Evolutionary conservation across 2,797 vertebrate species (phyloP).

Genomic region (Nothura maculosa): DNA sequence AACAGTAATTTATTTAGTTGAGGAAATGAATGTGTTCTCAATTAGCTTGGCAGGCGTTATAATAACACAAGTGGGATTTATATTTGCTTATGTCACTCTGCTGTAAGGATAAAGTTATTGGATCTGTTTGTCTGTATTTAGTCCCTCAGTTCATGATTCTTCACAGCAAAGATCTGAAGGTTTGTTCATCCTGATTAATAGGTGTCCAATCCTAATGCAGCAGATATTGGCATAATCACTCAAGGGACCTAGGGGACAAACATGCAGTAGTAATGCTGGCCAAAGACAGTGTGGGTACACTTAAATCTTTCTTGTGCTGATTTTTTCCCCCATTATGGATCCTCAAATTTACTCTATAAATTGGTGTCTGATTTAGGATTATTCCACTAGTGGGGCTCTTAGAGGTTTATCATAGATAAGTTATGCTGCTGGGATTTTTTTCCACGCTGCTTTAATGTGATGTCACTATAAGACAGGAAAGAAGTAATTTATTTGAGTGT

Average conservation of each 20-base stretch:
- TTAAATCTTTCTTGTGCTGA: constrained; percentile 18
- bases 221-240: constrained; percentile 48
- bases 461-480: constrained; percentile 19
- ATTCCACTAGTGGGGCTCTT: not conserved
- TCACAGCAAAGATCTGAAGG: constrained; percentile 47
- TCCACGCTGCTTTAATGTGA: constrained; percentile 24
- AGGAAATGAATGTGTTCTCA: constrained; percentile 79
- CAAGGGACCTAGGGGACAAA: not conserved
- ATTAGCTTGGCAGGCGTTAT: constrained; percentile 77
- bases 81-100: constrained; percentile 74
- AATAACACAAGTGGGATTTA: constrained; percentile 77
- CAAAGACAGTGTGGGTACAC: constrained; percentile 1
- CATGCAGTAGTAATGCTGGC: not conserved
- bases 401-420: constrained; percentile 16
- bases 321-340: not conserved
- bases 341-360: constrained; percentile 54
- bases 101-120: constrained; percentile 66
- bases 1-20: constrained; percentile 81
- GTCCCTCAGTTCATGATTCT: constrained; percentile 38
- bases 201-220: not conserved
- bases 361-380: constrained; percentile 44
- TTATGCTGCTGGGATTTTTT: constrained; percentile 11
- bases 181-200: constrained; percentile 70
- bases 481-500: constrained; percentile 1
- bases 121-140: constrained; percentile 62